These are phyloP conservation scores for Colaptes auratus DNA, from an alignment of 2,113 vertebrate genomes.

Conservation along the genomic window DNA sequence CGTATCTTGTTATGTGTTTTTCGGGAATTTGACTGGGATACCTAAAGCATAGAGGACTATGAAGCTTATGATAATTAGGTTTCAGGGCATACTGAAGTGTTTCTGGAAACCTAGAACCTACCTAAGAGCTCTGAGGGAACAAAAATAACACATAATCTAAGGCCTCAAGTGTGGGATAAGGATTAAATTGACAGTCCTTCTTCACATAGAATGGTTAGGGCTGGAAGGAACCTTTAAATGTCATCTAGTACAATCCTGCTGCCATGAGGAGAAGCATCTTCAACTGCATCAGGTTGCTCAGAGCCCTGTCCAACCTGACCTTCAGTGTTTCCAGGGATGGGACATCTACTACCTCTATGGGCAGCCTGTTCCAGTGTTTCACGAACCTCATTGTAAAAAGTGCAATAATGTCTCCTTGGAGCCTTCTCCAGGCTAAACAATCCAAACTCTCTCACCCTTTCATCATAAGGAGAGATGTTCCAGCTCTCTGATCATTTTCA, in stretches of 20 bases:
- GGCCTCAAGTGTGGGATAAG: background rate
- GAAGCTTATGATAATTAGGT: accelerated
- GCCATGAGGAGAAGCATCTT: background rate
- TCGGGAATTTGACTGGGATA: background rate
- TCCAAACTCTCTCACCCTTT: too few species aligned
- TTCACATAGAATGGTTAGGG: background rate
- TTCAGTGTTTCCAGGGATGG: background rate
- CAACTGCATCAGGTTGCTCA: background rate
- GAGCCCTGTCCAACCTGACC: too few species aligned
- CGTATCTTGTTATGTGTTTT: background rate
- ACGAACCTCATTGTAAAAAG: background rate
- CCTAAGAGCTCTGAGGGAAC: background rate
- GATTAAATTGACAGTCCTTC: background rate
- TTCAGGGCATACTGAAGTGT: background rate
- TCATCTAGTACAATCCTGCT: too few species aligned
- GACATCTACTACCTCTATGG: background rate
- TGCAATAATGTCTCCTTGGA: too few species aligned
- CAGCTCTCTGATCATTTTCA: too few species aligned
- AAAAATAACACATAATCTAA: background rate
- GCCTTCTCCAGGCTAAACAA: too few species aligned
- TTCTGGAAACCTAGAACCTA: background rate
- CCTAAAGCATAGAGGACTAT: background rate
- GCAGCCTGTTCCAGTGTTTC: background rate
- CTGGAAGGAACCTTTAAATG: too few species aligned
- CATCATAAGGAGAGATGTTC: too few species aligned